Base-by-base conservation (phyloP, 1,140 invertebrate genomes). In the Neelides sp. region DNA sequence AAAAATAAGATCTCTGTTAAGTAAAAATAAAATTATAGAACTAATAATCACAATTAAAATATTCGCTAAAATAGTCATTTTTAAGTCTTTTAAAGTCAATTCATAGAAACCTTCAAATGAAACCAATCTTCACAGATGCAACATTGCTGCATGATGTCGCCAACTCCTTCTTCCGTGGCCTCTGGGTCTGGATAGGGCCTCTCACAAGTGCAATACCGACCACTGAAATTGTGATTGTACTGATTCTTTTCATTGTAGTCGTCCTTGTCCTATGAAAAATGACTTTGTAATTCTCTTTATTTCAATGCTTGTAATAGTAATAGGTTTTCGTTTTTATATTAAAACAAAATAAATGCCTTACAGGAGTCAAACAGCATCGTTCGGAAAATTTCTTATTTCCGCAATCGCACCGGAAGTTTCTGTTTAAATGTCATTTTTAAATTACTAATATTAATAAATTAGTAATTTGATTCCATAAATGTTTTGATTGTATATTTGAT, bases 81-180 rank as follows among this genome's bases (percentile, higher is more conserved):
- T n/a, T n/a, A n/a, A n/a, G n/a, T n/a, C n/a, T n/a, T n/a, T n/a
- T n/a, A n/a, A n/a, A n/a, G n/a, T n/a, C n/a, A n/a, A n/a, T n/a
- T n/a, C n/a, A n/a, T n/a, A n/a, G n/a, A n/a, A n/a, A 77, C 75
- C 64, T 69, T 72, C 15, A 78, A 75, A 73, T 98, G 94, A 63
- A 83, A 92, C 96, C 96, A 99, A 67, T 99, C 95, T 69, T 98
- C 95, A 70, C 95, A 99, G 44, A 43, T 48, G 28, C 23, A 43
- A 45, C 96, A 99, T 64, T 98, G 95, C 34, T 96, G 79, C 93
- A 98, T 98, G 63, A 88, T 82, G 71, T 94, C 90, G 46, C 82
- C 37, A 24, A 49, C 41, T 7, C 34, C 79, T 30, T 71, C 69
- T 15, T 76, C 71, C 5, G 20, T 43, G 17, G 10, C 8, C 10